phyloP scores from a whole-genome alignment of 2,888 invertebrate species.

The Tenthredo distinguenda region DNA sequence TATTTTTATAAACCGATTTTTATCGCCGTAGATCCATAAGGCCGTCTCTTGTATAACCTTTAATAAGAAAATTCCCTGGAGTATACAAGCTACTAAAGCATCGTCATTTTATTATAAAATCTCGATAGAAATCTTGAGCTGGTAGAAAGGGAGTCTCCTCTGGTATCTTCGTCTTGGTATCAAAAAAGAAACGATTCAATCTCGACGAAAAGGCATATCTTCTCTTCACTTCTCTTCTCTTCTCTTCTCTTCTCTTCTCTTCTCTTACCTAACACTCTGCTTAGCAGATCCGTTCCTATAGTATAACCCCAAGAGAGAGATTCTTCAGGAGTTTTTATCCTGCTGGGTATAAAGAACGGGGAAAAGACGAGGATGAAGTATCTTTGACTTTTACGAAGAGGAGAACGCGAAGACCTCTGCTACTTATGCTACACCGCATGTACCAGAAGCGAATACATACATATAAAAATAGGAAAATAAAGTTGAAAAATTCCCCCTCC shows the following conservation, averaged over 20 bases:
- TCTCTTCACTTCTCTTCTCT: not conserved
- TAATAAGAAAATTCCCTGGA: conserved; percentile 8
- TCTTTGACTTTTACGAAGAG: conserved; percentile 17
- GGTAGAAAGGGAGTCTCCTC: not conserved
- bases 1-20: conserved; percentile 3
- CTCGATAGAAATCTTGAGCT: conserved; percentile 25
- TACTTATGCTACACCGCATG: not conserved
- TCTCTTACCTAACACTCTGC: conserved; percentile 1
- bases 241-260: not conserved
- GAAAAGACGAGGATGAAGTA: not conserved
- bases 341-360: not conserved
- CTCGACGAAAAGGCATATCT: not conserved
- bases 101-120: conserved; percentile 32
- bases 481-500: not conserved
- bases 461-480: not conserved
- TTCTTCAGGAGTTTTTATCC: not conserved
- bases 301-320: conserved; percentile 7
- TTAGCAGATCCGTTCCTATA: not conserved
- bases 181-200: conserved; percentile 34
- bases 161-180: not conserved
- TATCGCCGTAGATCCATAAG: not conserved
- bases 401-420: not conserved
- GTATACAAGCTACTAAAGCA: not conserved
- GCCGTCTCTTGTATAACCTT: not conserved
- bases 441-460: not conserved